phyloP scores from a whole-genome alignment of 2,888 invertebrate genomes.

The Malacosoma neustria region DNA sequence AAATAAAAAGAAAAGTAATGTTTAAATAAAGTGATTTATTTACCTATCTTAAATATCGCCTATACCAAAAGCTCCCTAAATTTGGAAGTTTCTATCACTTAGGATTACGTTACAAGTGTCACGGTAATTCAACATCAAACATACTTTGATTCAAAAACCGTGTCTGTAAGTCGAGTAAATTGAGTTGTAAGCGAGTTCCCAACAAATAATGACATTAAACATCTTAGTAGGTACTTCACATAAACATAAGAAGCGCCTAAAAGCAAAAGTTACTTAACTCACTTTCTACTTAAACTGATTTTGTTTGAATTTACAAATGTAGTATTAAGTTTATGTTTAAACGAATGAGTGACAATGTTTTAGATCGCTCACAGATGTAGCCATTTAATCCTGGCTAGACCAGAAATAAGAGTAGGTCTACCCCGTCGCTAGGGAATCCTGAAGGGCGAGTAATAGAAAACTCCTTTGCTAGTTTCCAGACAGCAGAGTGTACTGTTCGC shows the following conservation, averaged over 20 bases:
- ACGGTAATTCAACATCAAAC: background rate
- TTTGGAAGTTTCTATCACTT: background rate
- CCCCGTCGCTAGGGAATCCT: too few relatives aligned
- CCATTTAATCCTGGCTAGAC: too few relatives aligned
- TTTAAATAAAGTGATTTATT: too few relatives aligned
- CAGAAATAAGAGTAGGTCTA: too few relatives aligned
- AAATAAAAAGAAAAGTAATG: too few relatives aligned
- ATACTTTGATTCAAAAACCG: background rate
- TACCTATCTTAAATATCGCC: too few relatives aligned
- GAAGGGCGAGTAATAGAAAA: too few relatives aligned
- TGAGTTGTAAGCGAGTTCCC: background rate
- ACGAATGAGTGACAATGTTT: too few relatives aligned
- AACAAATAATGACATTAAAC: background rate
- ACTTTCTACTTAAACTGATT: background rate
- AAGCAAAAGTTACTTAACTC: background rate
- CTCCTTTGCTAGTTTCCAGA: too few relatives aligned
- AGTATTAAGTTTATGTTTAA: too few relatives aligned
- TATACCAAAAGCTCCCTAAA: background rate
- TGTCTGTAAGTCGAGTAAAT: background rate
- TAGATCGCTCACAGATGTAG: too few relatives aligned
- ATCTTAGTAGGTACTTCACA: background rate
- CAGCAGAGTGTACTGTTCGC: too few relatives aligned
- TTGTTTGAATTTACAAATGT: background rate
- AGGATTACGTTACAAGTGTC: background rate
- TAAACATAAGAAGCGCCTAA: background rate